These are phyloP conservation scores for Eunapius fragilis DNA, from an alignment of 37 sponge, comb jelly and placozoan species.

Conservation along the genomic window DNA sequence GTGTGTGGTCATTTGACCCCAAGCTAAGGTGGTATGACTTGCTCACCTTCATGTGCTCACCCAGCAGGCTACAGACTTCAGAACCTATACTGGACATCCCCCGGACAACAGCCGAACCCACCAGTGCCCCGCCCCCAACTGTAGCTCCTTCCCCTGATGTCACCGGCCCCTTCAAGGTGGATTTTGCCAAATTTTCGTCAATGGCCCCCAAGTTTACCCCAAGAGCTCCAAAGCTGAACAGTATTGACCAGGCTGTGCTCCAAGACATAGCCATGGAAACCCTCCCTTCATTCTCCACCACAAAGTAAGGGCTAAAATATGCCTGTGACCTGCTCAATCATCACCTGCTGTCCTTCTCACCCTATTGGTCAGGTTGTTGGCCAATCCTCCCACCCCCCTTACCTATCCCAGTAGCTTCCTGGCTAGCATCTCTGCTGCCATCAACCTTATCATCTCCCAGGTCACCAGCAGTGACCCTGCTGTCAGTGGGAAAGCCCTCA, in stretches of 20 bases:
- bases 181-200: conserved; percentile 28
- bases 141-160: conserved; percentile 14
- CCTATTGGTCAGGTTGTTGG: not conserved
- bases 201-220: not conserved
- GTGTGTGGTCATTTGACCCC: no score
- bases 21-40: no score
- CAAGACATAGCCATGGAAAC: not conserved
- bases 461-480: conserved; percentile 46
- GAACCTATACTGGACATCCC: no score
- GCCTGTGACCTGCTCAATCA: no score
- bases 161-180: conserved; percentile 59
- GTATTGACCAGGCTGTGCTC: not conserved
- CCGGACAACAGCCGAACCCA: no score
- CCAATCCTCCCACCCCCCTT: conserved; percentile 49
- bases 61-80: not conserved
- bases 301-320: not conserved
- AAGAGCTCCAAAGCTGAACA: not conserved
- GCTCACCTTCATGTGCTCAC: no score
- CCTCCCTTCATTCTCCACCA: not conserved
- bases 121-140: not conserved
- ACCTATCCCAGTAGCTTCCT: conserved; percentile 30
- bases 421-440: conserved; percentile 61
- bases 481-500: conserved; percentile 37
- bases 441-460: conserved; percentile 82
- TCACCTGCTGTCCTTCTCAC: no score